Evolutionary conservation across 2,888 invertebrate species (phyloP).

Genomic region (Gastrophysa polygoni): DNA sequence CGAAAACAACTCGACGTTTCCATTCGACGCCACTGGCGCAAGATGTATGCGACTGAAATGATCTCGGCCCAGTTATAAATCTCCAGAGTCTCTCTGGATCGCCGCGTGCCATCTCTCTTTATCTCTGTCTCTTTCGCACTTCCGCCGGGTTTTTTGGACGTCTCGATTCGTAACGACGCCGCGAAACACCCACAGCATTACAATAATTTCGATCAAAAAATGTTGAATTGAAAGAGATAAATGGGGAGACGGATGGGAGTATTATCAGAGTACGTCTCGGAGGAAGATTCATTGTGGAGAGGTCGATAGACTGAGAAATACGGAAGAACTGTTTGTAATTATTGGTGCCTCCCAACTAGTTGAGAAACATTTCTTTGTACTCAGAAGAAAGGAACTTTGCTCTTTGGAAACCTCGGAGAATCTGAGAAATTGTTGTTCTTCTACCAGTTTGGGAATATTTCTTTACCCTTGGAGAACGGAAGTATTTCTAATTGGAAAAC

Average conservation of each 20-base stretch:
- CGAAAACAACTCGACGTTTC: neutral
- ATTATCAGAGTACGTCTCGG: neutral
- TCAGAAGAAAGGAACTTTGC: too few species aligned
- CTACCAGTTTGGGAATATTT: too few species aligned
- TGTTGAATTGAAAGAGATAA: slow-evolving; percentile 4
- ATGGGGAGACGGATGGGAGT: neutral
- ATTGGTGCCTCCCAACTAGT: too few species aligned
- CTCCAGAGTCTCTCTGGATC: slow-evolving; percentile 48
- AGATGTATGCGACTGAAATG: slow-evolving; percentile 19
- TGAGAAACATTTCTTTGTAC: too few species aligned
- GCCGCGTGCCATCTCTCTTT: slow-evolving; percentile 55
- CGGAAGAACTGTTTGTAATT: too few species aligned
- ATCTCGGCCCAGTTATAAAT: slow-evolving; percentile 52
- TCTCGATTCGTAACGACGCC: slow-evolving; percentile 26
- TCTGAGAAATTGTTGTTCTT: too few species aligned
- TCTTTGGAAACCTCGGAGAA: too few species aligned
- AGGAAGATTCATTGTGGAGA: neutral
- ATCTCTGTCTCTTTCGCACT: slow-evolving; percentile 48
- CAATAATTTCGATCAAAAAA: slow-evolving; percentile 16
- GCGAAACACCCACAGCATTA: slow-evolving; percentile 22
- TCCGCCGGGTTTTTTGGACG: slow-evolving; percentile 24
- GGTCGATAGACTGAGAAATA: too few species aligned
- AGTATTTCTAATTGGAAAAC: too few species aligned
- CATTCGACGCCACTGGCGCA: slow-evolving; percentile 3
- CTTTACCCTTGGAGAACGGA: too few species aligned